A percentile compares a stretch with the other conserved stretches of the same genome.
Conservation (phyloP, 2,888 invertebrate species). For the Apodemia duryi region DNA sequence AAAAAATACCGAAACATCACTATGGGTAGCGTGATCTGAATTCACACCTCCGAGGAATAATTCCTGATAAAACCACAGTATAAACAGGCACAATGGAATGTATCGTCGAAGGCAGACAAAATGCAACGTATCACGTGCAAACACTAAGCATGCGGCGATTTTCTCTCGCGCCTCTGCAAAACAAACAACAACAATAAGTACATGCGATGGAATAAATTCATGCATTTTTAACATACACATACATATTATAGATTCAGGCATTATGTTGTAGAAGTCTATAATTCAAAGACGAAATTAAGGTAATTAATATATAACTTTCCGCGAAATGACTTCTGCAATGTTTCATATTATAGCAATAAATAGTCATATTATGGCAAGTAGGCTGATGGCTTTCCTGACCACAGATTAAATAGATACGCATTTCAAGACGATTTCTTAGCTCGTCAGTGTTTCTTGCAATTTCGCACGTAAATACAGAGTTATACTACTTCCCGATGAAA, state of each 20-base stretch:
- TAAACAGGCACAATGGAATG: slow-evolving; percentile 24
- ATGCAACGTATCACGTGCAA: slow-evolving; percentile 39
- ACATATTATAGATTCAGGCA: not conserved
- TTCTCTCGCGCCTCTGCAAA: slow-evolving; percentile 69
- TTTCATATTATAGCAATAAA: no score
- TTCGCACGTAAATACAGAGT: no score
- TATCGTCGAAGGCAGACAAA: slow-evolving; percentile 22
- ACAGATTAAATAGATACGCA: no score
- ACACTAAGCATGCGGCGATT: slow-evolving; percentile 74
- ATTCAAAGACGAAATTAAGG: not conserved
- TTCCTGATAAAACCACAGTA: slow-evolving; percentile 22
- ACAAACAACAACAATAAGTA: slow-evolving; percentile 49
- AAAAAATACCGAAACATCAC: no score
- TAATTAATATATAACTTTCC: not conserved
- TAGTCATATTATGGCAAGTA: no score
- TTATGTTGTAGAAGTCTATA: not conserved
- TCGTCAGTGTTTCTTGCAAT: no score
- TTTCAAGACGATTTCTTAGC: no score
- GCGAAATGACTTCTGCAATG: no score
- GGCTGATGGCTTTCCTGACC: no score
- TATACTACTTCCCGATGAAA: no score
- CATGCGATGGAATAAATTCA: slow-evolving; percentile 36
- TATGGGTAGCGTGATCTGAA: no score
- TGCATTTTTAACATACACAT: not conserved
- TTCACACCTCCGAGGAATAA: not conserved